Evolutionary conservation across 2,797 vertebrate species (phyloP), one percentile per base, ranked within the genome.

Genomic region (Eidolon dupreanum): DNA sequence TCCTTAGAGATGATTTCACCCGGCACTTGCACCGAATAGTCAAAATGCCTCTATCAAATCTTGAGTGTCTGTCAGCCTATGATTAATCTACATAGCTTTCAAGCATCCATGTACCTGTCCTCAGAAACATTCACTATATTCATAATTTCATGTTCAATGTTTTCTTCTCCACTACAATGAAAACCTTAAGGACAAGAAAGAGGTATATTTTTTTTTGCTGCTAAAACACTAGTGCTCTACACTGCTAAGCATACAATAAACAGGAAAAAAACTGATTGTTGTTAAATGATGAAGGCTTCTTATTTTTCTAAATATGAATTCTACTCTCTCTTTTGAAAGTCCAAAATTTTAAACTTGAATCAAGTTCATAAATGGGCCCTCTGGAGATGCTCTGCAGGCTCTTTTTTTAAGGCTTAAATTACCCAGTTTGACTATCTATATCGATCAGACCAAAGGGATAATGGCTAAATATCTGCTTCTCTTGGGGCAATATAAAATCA

Each of bases 401-500:
- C 24, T 94, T 74, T 77, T 90, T 88, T 88, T 65, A 19, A 53
- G 10, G 6, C 22, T 26, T 96, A 88, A 92, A 90, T 95, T 94
- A 93, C n/a, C 75, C 61, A 92, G 57, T 81, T 84, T 81, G 53
- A 74, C 38, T 63, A 17, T 77, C n/a, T 94, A 1, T 92, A 94
- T 92, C 86, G 92, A 97, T 90, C 77, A 86, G 53, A 87, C n/a
- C 4, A 22, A 90, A 71, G 17, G 90, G 65, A 89, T 63, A 96
- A 86, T 9, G 13, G 28, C 65, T 93, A 95, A 81, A 93, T 89
- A 82, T 46, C 38, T 82, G 22, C 17, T 59, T 83, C 33, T 68
- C 17, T 82, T 74, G 49, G n/a, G 26, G n/a, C 24, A 61, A 59
- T 71, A 85, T 4, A 75, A 53, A 90, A n/a, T 78, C 61, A 81